Percentiles rank a stretch among this genome's conserved stretches.
These are phyloP conservation scores for Ephestia elutella DNA, from an alignment of 1,140 invertebrate species.

Conservation along the genomic window DNA sequence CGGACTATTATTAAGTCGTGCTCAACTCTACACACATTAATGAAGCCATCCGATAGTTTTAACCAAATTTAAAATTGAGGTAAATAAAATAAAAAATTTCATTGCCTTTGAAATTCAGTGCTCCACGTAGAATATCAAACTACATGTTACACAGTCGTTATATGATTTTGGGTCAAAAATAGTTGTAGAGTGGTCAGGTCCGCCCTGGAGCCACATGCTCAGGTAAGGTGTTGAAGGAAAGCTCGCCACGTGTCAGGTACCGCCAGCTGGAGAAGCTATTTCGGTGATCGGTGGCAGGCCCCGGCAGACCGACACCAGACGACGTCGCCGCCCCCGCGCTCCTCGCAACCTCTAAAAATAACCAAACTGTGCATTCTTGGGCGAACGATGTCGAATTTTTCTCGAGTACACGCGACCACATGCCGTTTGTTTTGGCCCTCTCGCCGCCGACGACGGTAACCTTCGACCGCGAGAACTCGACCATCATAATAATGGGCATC, in stretches of 20 bases:
- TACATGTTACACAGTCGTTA: too few relatives aligned
- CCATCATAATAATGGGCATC: not conserved
- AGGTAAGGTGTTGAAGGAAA: constrained; percentile 32
- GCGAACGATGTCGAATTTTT: constrained; percentile 73
- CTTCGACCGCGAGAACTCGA: constrained; percentile 33
- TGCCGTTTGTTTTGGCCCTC: constrained; percentile 67
- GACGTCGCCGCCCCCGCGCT: constrained; percentile 68
- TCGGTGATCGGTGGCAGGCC: constrained; percentile 64
- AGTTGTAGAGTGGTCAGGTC: too few relatives aligned
- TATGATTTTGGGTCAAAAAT: too few relatives aligned
- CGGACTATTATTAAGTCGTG: not conserved
- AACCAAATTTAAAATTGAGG: not conserved
- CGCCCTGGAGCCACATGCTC: constrained; percentile 2
- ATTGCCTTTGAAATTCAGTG: too few relatives aligned
- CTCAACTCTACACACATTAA: not conserved
- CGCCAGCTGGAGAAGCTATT: constrained; percentile 71
- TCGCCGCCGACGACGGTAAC: constrained; percentile 35
- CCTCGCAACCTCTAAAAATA: constrained; percentile 65
- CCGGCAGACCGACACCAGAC: constrained; percentile 73
- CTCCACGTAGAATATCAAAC: too few relatives aligned
- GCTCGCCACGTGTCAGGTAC: constrained; percentile 67
- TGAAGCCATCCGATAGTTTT: not conserved
- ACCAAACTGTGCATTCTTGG: constrained; percentile 71
- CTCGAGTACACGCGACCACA: constrained; percentile 69
- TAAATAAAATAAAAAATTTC: not conserved